Evolutionary conservation across 1,140 invertebrate species (phyloP).

Genomic region (Saccostrea glomerata): DNA sequence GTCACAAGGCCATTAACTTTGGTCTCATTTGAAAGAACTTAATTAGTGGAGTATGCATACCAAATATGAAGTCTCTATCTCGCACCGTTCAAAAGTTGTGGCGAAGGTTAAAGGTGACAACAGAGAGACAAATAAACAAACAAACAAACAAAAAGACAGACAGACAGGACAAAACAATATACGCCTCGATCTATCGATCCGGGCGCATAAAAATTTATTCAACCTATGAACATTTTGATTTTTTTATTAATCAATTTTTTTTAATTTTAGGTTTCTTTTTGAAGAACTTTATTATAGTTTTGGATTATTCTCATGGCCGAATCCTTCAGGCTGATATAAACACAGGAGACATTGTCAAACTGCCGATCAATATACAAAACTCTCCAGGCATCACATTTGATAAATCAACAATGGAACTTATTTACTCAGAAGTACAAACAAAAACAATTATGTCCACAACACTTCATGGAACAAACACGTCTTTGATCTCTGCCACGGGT

Average conservation of each 20-base stretch:
- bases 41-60: too few relatives aligned
- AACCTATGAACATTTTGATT: background rate
- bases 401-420: background rate
- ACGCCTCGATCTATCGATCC: too few relatives aligned
- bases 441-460: background rate
- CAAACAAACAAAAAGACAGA: too few relatives aligned
- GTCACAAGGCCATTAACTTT: too few relatives aligned
- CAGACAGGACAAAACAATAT: too few relatives aligned
- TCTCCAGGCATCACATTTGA: background rate
- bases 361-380: background rate
- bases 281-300: background rate
- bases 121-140: too few relatives aligned
- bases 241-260: background rate
- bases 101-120: too few relatives aligned
- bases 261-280: background rate
- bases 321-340: background rate
- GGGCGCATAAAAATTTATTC: background rate
- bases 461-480: background rate
- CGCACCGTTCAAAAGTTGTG: too few relatives aligned
- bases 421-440: background rate
- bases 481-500: background rate
- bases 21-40: too few relatives aligned
- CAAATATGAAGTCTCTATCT: too few relatives aligned
- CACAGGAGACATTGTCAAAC: background rate
- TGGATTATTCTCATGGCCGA: background rate